Evolutionary conservation across 2,797 vertebrate genomes (phyloP).

Genomic region (Channa striata): DNA sequence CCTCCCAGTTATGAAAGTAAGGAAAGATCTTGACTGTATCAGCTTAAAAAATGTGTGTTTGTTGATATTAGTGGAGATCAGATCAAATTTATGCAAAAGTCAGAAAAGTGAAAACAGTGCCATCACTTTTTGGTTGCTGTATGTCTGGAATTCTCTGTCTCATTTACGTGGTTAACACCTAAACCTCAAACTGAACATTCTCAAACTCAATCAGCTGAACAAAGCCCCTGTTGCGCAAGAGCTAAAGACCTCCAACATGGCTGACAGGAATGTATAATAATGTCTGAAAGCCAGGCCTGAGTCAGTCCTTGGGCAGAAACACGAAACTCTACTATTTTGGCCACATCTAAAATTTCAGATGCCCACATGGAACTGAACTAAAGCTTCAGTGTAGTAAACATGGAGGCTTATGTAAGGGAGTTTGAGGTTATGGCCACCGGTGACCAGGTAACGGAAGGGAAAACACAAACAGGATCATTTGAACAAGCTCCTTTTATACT

Average conservation of each 20-base stretch:
- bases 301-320: conserved; percentile 22
- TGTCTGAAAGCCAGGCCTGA: conserved; percentile 17
- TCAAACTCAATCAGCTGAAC: not conserved
- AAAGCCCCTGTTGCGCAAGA: conserved; percentile 13
- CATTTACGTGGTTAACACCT: not conserved
- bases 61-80: no score
- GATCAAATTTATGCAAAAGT: no score
- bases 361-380: conserved; percentile 4
- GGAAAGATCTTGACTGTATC: not conserved
- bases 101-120: no score
- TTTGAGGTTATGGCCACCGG: conserved; percentile 27
- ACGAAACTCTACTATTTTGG: conserved; percentile 29
- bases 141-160: not conserved
- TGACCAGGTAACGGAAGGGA: conserved; percentile 32
- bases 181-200: not conserved
- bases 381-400: conserved; percentile 36
- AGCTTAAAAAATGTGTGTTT: no score
- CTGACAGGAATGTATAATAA: not conserved
- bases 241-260: not conserved
- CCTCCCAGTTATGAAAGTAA: conserved; percentile 2
- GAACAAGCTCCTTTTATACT: no score
- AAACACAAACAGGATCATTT: not conserved
- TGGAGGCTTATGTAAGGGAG: conserved; percentile 40
- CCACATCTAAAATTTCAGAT: conserved; percentile 25
- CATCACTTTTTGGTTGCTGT: no score